Percentiles rank a stretch among this genome's conserved stretches.
Evolutionary conservation across 2,888 invertebrate species (phyloP).

Genomic region (Deroplatys truncata): DNA sequence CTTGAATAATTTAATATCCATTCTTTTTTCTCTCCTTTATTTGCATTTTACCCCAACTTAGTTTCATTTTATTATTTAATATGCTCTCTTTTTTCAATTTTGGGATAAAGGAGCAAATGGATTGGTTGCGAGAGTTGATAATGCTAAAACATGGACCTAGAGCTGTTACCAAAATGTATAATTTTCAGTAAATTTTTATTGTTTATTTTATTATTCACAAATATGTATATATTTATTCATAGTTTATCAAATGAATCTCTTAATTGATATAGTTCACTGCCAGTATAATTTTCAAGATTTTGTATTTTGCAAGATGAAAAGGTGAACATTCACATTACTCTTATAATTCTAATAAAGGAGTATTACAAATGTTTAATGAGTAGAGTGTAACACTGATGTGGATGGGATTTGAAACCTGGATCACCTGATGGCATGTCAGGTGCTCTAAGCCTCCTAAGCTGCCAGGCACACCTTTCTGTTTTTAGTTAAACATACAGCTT

Average conservation of each 20-base stretch:
- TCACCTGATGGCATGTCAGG: slow-evolving; percentile 16
- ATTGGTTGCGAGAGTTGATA: too few relatives aligned
- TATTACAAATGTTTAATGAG: background rate
- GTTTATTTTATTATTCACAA: too few relatives aligned
- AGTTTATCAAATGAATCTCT: background rate
- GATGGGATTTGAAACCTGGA: slow-evolving; percentile 6
- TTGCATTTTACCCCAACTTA: background rate
- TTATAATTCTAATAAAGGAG: background rate
- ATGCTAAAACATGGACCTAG: too few relatives aligned
- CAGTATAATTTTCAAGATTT: background rate
- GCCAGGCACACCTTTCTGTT: slow-evolving; percentile 15
- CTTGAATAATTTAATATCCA: background rate
- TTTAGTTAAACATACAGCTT: background rate
- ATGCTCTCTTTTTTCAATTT: background rate
- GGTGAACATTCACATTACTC: background rate
- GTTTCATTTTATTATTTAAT: background rate
- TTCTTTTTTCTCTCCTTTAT: background rate
- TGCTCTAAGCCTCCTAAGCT: slow-evolving; percentile 6
- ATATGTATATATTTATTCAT: background rate
- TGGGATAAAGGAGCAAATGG: too few relatives aligned
- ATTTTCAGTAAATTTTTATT: too few relatives aligned
- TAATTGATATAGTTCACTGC: too few relatives aligned
- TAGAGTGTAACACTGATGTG: background rate
- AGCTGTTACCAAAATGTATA: too few relatives aligned
- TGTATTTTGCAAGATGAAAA: background rate